Evolutionary conservation across 2,797 vertebrate species (phyloP).

Genomic region (Aldrovandia affinis): DNA sequence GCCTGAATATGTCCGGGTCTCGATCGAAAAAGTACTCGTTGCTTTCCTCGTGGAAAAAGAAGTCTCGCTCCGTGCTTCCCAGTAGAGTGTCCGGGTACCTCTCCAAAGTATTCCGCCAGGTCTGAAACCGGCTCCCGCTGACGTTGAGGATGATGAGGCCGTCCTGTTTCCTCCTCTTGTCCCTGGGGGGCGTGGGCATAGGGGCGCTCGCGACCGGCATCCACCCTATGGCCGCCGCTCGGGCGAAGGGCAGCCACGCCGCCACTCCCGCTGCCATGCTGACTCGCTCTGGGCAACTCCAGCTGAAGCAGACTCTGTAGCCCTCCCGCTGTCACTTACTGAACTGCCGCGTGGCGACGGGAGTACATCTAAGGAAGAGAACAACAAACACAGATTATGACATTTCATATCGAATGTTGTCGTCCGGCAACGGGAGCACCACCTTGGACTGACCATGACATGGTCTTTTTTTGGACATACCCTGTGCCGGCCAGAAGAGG

Average conservation of each 20-base stretch:
- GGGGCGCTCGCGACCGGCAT: slow-evolving; percentile 91
- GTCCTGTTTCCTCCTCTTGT: slow-evolving; percentile 77
- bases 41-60: slow-evolving; percentile 91
- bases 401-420: background rate
- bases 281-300: slow-evolving; percentile 42
- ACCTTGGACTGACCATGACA: no score
- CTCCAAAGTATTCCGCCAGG: slow-evolving; percentile 91
- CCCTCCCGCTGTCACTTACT: slow-evolving; percentile 47
- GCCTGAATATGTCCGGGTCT: slow-evolving; percentile 93
- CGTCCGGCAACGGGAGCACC: background rate
- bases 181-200: slow-evolving; percentile 84
- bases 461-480: no score
- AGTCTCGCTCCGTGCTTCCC: slow-evolving; percentile 92
- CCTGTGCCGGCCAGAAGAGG: no score
- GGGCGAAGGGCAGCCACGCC: slow-evolving; percentile 93
- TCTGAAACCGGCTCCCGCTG: slow-evolving; percentile 92
- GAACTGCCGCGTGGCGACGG: slow-evolving; percentile 27
- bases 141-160: slow-evolving; percentile 90
- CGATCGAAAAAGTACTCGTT: slow-evolving; percentile 97
- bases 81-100: slow-evolving; percentile 94
- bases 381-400: slow-evolving; percentile 28
- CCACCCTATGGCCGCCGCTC: slow-evolving; percentile 95
- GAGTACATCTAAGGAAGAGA: slow-evolving; percentile 54
- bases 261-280: slow-evolving; percentile 92
- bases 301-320: slow-evolving; percentile 38